Evolutionary conservation across 2,113 vertebrate species (phyloP).

Genomic region (Engystomops pustulosus): DNA sequence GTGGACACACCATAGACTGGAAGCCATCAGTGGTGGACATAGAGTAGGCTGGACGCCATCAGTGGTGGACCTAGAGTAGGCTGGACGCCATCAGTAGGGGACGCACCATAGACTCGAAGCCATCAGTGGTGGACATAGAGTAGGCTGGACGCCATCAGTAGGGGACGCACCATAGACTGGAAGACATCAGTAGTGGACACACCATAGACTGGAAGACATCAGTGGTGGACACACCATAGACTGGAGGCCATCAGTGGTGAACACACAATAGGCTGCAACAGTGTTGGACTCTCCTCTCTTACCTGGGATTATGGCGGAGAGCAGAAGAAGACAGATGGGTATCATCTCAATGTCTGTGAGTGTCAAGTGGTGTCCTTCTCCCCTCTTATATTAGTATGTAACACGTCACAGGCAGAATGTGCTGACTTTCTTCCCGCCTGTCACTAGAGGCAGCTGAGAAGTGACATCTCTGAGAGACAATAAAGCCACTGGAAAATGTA

Average conservation of each 20-base stretch:
- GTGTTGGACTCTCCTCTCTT: background rate
- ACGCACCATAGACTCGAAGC: background rate
- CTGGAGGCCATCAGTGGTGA: background rate
- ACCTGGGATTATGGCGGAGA: conserved; percentile 29
- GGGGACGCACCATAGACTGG: background rate
- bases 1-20: background rate
- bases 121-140: background rate
- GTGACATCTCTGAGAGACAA: conserved; percentile 24
- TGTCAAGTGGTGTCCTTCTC: background rate
- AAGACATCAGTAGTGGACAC: background rate
- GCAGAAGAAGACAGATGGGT: background rate
- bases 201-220: background rate
- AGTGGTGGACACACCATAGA: background rate
- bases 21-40: background rate
- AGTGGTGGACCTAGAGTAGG: background rate
- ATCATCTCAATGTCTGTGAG: background rate
- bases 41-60: background rate
- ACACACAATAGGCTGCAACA: background rate
- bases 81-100: background rate
- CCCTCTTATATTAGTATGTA: conserved; percentile 17
- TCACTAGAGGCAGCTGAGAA: conserved; percentile 29
- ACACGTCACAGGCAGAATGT: conserved; percentile 49
- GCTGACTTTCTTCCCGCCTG: conserved; percentile 50
- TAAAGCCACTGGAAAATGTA: conserved; percentile 41
- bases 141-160: background rate